A percentile compares a stretch with the other conserved stretches of the same genome.
Conservation (phyloP, 2,888 invertebrate species). For the Drosophila mayaguana region DNA sequence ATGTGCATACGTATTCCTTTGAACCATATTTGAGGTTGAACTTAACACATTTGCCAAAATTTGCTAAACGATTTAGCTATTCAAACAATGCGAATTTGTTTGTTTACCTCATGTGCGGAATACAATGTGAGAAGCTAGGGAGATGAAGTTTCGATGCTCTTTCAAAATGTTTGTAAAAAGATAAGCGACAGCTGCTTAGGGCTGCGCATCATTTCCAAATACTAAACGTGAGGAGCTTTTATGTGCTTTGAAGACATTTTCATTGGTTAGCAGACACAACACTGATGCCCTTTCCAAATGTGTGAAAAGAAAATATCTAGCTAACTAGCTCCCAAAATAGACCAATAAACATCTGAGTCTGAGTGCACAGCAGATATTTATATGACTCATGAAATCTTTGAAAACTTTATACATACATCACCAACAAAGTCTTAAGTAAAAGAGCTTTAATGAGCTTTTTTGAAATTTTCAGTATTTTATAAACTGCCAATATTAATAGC, state of each 20-base stretch:
- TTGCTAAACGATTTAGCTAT: slow-evolving; percentile 7
- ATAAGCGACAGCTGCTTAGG: neutral
- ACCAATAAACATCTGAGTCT: neutral
- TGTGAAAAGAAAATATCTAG: no score
- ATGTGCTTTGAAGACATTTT: no score
- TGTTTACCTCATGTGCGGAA: neutral
- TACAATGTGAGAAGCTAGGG: neutral
- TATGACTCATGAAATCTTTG: no score
- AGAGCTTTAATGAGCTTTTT: neutral
- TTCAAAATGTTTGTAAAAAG: neutral
- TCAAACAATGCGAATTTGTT: slow-evolving; percentile 32
- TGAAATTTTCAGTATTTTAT: neutral
- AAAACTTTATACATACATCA: no score
- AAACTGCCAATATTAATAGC: neutral
- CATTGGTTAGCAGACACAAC: no score
- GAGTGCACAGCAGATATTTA: neutral
- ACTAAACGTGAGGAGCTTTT: no score
- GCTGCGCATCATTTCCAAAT: neutral
- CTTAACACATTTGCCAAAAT: slow-evolving; percentile 28
- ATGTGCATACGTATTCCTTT: neutral
- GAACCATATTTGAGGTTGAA: slow-evolving; percentile 10
- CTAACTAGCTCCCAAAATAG: neutral
- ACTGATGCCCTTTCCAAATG: no score
- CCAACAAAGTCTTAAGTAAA: neutral
- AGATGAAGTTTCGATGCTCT: neutral